Base-by-base conservation (phyloP, 2,888 invertebrate genomes). In the Drosophila putrida region DNA sequence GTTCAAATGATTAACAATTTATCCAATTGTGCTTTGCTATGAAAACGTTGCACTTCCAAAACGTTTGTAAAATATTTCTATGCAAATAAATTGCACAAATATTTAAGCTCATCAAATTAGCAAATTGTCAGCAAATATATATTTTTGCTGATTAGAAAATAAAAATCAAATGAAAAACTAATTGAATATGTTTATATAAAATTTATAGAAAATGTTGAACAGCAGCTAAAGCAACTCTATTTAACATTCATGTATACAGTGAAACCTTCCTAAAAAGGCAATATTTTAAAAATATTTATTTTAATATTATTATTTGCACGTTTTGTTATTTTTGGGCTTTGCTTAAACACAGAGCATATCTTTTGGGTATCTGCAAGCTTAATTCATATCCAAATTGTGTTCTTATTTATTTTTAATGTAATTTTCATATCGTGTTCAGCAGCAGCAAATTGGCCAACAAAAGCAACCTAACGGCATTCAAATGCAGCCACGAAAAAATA, bases 1-100 rank as follows among this genome's bases (percentile, higher is more conserved):
- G 38, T 33, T 64, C 31, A 50, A 74, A 59, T 66, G 57, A 60
- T 78, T 78, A 76, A 66, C 54, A 73, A 74, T 69, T 61, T 62
- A 65, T 36, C 28, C 39, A 51, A 43, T 25, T 43, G 43, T 43
- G 11, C 11, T 10, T 13, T 39, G 4, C 36, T n/a, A 2, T 36
- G 36, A 36, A 38, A 49, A 49, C 43, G n/a, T 25, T 58, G 3
- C 11, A 36, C 27, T 13, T 36, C 36, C 36, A 9, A 13, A 47
- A 33, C 25, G 5, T n/a, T 46, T n/a, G 36, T 10, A 27, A 51
- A 36, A 46, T 44, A 15, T 46, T 44, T 46, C 15, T 33, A 31
- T 6, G 53, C 35, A 53, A 35, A 35, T 51, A 51, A 33, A 27
- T 41, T 41, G 38, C 20, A 20, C 38, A 50, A 39, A 60, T 60